Conservation (phyloP, 2,888 invertebrate species). For the Pediacus dermestoides region DNA sequence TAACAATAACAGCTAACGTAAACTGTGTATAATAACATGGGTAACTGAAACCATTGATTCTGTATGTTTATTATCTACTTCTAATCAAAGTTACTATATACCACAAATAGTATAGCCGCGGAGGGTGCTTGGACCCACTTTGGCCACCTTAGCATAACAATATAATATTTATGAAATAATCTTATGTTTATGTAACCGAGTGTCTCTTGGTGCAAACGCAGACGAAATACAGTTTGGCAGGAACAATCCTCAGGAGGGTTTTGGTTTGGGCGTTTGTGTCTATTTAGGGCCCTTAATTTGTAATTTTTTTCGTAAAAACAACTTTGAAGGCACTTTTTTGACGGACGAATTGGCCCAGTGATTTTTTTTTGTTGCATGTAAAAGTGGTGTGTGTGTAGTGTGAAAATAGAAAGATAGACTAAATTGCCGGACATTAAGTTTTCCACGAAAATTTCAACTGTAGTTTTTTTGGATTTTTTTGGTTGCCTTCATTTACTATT, state of each 20-base stretch:
- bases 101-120: conserved; percentile 51
- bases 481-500: conserved; percentile 79
- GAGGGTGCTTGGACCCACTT: conserved; percentile 35
- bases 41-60: conserved; percentile 53
- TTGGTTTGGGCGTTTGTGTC: conserved; percentile 73
- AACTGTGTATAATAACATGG: conserved; percentile 48
- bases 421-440: conserved; percentile 54
- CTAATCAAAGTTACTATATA: conserved; percentile 54
- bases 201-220: conserved; percentile 52
- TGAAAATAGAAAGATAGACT: not conserved
- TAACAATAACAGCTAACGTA: conserved; percentile 52
- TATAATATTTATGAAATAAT: conserved; percentile 54
- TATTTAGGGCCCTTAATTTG: conserved; percentile 84
- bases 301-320: conserved; percentile 82
- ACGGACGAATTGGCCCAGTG: conserved; percentile 92
- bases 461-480: conserved; percentile 41
- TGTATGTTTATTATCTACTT: conserved; percentile 52
- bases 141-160: conserved; percentile 52
- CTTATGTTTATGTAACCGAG: conserved; percentile 51
- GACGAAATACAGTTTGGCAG: conserved; percentile 46
- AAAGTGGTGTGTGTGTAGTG: no score
- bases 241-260: conserved; percentile 43
- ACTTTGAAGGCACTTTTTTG: conserved; percentile 94
- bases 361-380: conserved; percentile 53
- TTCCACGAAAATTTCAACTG: conserved; percentile 29